phyloP scores from a whole-genome alignment of 2,113 vertebrate genomes.

The Podarcis raffonei region DNA sequence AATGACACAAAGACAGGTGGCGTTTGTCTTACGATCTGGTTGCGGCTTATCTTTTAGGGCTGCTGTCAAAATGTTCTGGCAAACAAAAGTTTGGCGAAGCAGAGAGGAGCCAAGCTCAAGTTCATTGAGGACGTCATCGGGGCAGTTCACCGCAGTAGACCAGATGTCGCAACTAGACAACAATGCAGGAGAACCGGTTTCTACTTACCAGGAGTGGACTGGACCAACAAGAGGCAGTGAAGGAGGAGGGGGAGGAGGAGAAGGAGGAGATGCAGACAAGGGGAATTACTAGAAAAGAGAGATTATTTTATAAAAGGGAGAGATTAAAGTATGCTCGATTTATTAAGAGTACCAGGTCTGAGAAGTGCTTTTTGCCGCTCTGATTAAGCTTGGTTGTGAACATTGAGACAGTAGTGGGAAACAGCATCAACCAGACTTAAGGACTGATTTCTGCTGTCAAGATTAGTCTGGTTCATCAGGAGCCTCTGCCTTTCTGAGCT shows the following conservation, averaged over 20 bases:
- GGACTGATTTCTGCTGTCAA: constrained; percentile 18
- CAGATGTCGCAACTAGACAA: constrained; percentile 29
- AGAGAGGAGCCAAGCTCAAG: constrained; percentile 13
- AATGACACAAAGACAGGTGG: neutral
- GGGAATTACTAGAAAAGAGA: constrained; percentile 33
- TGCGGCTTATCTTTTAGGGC: constrained; percentile 46
- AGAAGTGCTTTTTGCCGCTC: constrained; percentile 38
- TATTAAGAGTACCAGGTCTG: constrained; percentile 38
- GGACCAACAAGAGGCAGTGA: constrained; percentile 15
- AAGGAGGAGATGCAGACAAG: neutral
- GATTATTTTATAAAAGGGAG: constrained; percentile 59
- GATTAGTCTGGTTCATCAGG: neutral
- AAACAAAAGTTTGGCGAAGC: constrained; percentile 44
- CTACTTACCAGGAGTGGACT: constrained; percentile 49
- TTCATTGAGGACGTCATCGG: constrained; percentile 1
- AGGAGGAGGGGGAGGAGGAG: constrained; percentile 8
- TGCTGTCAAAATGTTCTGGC: constrained; percentile 60
- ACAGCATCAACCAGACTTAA: neutral
- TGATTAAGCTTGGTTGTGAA: neutral
- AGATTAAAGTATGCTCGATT: constrained; percentile 48
- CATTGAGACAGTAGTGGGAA: constrained; percentile 14
- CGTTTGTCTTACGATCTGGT: constrained; percentile 23
- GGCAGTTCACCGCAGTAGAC: neutral
- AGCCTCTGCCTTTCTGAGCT: constrained; percentile 7
- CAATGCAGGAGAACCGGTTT: constrained; percentile 7